Evolutionary conservation across 1,140 invertebrate species (phyloP).

Genomic region (Periplaneta americana): DNA sequence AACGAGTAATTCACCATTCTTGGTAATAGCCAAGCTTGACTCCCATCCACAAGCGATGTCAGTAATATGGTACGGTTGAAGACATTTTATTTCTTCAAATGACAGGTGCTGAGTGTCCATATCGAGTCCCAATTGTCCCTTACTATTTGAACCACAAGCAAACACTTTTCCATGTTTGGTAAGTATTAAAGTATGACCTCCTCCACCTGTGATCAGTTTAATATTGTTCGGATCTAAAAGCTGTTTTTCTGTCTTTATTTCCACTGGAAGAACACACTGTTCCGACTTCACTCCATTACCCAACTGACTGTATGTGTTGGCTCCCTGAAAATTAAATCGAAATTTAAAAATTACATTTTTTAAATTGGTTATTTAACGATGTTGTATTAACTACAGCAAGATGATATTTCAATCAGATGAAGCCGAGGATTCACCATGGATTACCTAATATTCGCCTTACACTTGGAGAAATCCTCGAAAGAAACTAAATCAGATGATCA

Average conservation of each 20-base stretch:
- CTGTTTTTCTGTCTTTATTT: conserved; percentile 44
- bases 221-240: conserved; percentile 42
- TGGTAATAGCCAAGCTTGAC: conserved; percentile 57
- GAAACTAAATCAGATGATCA: too few species aligned
- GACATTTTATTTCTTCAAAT: neutral
- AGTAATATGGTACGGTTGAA: neutral
- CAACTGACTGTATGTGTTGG: conserved; percentile 80
- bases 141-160: conserved; percentile 31
- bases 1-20: conserved; percentile 56
- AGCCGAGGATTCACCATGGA: too few species aligned
- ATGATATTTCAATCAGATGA: too few species aligned
- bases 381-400: too few species aligned
- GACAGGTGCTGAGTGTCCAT: conserved; percentile 19
- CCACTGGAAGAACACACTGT: conserved; percentile 52
- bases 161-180: conserved; percentile 23
- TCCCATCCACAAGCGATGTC: conserved; percentile 68
- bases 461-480: too few species aligned
- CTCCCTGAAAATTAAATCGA: conserved; percentile 67
- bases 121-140: conserved; percentile 32
- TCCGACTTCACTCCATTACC: conserved; percentile 61
- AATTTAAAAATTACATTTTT: too few species aligned
- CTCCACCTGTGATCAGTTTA: conserved; percentile 62
- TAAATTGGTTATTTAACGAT: too few species aligned
- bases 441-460: too few species aligned
- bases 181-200: conserved; percentile 62